phyloP scores from a whole-genome alignment of 2,888 invertebrate genomes.

The Eupithecia subfuscata region DNA sequence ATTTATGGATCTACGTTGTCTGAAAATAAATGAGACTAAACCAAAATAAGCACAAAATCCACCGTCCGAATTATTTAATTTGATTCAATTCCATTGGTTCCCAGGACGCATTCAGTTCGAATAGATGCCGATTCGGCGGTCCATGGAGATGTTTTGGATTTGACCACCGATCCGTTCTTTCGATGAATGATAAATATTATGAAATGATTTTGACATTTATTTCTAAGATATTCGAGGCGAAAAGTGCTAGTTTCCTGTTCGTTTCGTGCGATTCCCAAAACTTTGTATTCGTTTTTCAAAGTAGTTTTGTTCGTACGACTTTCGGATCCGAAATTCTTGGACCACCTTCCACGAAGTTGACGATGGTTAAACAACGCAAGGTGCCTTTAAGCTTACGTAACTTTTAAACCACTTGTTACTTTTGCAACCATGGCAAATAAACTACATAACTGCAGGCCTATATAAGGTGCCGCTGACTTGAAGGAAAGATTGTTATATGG shows the following conservation, averaged over 20 bases:
- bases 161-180: not conserved
- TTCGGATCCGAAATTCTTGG: not conserved
- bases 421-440: conserved; percentile 31
- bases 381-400: conserved; percentile 28
- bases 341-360: not conserved
- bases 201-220: not conserved
- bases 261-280: not conserved
- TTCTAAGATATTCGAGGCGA: too few relatives aligned
- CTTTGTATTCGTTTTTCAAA: not conserved
- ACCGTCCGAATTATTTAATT: not conserved
- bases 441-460: conserved; percentile 26
- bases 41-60: not conserved
- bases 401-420: conserved; percentile 27
- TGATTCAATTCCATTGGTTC: not conserved
- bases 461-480: conserved; percentile 23
- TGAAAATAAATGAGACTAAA: too few relatives aligned
- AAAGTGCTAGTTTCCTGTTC: too few relatives aligned
- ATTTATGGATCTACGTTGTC: too few relatives aligned
- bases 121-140: not conserved
- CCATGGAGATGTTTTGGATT: not conserved
- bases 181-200: not conserved
- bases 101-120: not conserved
- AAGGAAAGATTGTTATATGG: conserved; percentile 31
- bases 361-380: conserved; percentile 18
- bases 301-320: not conserved